Conservation (phyloP, 2,113 vertebrate species). For the Lycocorax pyrrhopterus region DNA sequence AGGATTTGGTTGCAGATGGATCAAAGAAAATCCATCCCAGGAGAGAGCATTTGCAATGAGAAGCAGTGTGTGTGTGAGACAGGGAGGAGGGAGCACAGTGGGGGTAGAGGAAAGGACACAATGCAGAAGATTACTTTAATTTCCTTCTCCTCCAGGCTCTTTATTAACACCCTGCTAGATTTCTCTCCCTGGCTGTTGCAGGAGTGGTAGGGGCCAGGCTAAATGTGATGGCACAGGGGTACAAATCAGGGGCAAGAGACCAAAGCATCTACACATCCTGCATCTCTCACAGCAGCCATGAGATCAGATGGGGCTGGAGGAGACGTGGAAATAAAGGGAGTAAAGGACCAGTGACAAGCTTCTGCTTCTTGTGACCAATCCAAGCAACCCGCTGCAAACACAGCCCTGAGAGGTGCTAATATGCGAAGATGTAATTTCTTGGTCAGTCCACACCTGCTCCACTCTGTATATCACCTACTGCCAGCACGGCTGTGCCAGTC, state of each 20-base stretch:
- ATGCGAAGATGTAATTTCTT: not conserved
- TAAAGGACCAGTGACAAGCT: not conserved
- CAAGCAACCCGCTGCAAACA: not conserved
- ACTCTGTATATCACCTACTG: not conserved
- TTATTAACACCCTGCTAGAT: slow-evolving; percentile 51
- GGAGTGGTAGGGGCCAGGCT: not conserved
- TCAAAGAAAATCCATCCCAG: slow-evolving; percentile 40
- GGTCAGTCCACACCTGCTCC: not conserved
- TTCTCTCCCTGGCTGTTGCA: not conserved
- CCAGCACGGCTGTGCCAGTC: not conserved
- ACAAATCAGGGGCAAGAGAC: not conserved
- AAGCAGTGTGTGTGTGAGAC: not conserved
- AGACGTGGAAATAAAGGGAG: not conserved
- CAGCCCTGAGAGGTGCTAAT: not conserved
- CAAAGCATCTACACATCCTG: not conserved
- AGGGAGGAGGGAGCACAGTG: slow-evolving; percentile 11
- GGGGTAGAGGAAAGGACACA: not conserved
- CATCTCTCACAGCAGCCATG: not conserved
- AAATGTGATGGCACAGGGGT: not conserved
- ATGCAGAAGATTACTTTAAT: slow-evolving; percentile 5
- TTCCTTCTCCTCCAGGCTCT: slow-evolving; percentile 33
- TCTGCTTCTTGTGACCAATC: not conserved
- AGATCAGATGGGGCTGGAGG: not conserved
- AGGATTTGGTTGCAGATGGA: slow-evolving; percentile 33
- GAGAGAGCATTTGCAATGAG: not conserved